phyloP scores from a whole-genome alignment of 2,888 invertebrate species.

The Leistus spinibarbis region DNA sequence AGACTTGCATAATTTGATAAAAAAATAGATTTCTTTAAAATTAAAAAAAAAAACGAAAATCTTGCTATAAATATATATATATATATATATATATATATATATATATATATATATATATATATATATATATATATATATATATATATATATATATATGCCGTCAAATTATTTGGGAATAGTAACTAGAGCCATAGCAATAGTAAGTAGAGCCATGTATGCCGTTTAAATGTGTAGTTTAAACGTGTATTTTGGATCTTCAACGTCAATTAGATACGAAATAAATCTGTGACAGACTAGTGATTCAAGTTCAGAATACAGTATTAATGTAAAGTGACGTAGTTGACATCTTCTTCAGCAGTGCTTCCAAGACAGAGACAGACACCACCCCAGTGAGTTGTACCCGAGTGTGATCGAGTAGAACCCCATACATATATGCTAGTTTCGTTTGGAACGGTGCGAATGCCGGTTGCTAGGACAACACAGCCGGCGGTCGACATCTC shows the following conservation, averaged over 20 bases:
- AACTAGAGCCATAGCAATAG: too few species aligned
- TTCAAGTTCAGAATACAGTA: too few species aligned
- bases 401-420: background rate
- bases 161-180: background rate
- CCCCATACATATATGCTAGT: slow-evolving; percentile 32
- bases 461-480: slow-evolving; percentile 62
- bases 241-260: too few species aligned
- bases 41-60: too few species aligned
- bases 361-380: too few species aligned
- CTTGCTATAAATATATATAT: too few species aligned
- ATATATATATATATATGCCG: slow-evolving; percentile 13
- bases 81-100: slow-evolving; percentile 33
- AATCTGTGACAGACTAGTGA: too few species aligned
- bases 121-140: slow-evolving; percentile 40
- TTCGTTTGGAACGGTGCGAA: slow-evolving; percentile 51
- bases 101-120: slow-evolving; percentile 35
- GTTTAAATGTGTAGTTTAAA: background rate
- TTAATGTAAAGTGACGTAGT: too few species aligned
- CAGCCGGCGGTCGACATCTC: slow-evolving; percentile 58
- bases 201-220: background rate
- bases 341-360: too few species aligned
- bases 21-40: too few species aligned
- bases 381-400: background rate
- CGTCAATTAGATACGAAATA: too few species aligned
- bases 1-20: too few species aligned